Base-by-base conservation (phyloP, 2,797 vertebrate species). In the Mormyrus proboscirostris region DNA sequence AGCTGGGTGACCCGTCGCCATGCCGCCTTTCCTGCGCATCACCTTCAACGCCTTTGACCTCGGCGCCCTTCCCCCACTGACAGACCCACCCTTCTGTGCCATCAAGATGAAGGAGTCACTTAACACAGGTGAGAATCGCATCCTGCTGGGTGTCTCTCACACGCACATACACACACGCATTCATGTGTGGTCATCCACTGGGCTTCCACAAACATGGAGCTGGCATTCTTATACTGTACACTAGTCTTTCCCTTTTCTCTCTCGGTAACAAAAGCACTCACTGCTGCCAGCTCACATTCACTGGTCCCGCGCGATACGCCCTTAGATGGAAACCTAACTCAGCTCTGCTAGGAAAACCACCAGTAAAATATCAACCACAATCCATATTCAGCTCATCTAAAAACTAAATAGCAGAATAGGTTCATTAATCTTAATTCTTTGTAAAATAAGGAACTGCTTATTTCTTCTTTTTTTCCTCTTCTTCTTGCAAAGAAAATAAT, bases 101-200 rank as follows among this genome's bases (percentile, higher is more conserved):
- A 97, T 99, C 93, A 99, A 98, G 94, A 97, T 99, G 96, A 99
- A 99, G 95, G 99, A 99, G 92, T 96, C 98, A 0, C 92, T 99
- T 89, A 97, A 94, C 90, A 99, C 99, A 92, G 99, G 99, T 99
- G 93, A 94, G 94, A 49, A 88, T 65, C 41, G 4, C 3, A 0
- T 82, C 33, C 76, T 82, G 41, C 38, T 22, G 19, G 76, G 19
- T 47, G 76, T 47, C 87, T 76, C n/a, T 33, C 29, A 33, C 29
- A 33, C 29, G 29, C 29, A 33, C 29, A 16, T 41, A 49, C 53
- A 19, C 51, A 51, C 41, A 16, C 16, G 12, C 38, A 44, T 19
- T 6, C 84, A 29, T 12, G n/a, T 25, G 38, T 29, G 16, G 9
- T 76, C 69, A 76, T 41, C 69, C 33, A 19, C 69, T 2, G 12